Evolutionary conservation across 2,888 invertebrate species (phyloP), one percentile per base, ranked within the genome.

Genomic region (Altica lythri): DNA sequence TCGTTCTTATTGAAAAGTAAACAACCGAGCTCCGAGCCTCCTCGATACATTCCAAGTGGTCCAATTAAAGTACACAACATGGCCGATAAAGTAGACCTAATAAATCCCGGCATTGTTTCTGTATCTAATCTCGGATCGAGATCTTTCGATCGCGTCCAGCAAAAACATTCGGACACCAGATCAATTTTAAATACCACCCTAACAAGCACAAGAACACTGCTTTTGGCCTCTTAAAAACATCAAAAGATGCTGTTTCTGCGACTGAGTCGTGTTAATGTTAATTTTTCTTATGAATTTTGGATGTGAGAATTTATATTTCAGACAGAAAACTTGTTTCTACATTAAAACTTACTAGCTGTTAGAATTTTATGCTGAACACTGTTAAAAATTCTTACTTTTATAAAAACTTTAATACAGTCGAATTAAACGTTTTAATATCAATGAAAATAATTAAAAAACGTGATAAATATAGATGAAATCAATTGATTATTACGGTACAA

Each of bases 21-120:
- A 27, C 17, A 6, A 27, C 38, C 17, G 12, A 25, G 34, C 18
- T 44, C 12, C 27, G 22, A 14, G n/a, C n/a, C 55, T 42, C 46
- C 49, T 55, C 61, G 61, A 67, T 63, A 63, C 63, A 60, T 61
- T 64, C 63, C 63, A 60, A 66, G 56, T 52, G 60, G 56, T 58
- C 62, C 60, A 62, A 62, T 62, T 62, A 62, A 62, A 62, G 54
- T 53, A 54, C 55, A 52, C 62, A 62, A 56, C 55, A 56, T 53
- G 55, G 54, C 49, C 72, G 71, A 71, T 73, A 72, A 71, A 73
- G 70, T 71, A 71, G 72, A 68, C 68, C 73, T 69, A 72, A 75
- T 75, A 75, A 75, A 75, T 75, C 72, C 67, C 61, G 65, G 73
- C 75, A 75, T 75, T 75, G 75, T 75, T 74, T 69, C 68, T 65